Percentiles rank a stretch among this genome's conserved stretches.
Evolutionary conservation across 2,113 vertebrate genomes (phyloP).

Genomic region (Morone chrysops): DNA sequence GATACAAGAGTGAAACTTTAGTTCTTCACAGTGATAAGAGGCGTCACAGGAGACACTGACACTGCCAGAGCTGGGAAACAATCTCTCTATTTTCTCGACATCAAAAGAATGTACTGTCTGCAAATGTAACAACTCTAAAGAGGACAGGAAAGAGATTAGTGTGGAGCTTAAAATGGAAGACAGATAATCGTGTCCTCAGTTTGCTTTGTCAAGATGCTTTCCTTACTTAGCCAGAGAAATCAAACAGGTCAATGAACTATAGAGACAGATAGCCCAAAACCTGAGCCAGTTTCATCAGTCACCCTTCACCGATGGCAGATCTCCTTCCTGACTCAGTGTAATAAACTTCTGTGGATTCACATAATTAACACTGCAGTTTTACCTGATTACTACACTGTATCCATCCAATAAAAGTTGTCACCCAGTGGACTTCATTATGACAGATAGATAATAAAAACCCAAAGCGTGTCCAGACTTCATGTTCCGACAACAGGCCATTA

Average conservation of each 20-base stretch:
- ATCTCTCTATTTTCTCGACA: slow-evolving; percentile 47
- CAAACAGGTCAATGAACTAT: slow-evolving; percentile 56
- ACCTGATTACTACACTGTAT: slow-evolving; percentile 24
- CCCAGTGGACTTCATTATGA: slow-evolving; percentile 38
- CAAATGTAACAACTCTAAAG: slow-evolving; percentile 38
- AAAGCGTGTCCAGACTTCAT: slow-evolving; percentile 18
- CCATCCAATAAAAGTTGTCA: slow-evolving; percentile 19
- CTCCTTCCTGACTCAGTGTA: slow-evolving; percentile 21
- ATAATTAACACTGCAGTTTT: slow-evolving; percentile 20
- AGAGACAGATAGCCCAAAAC: slow-evolving; percentile 38
- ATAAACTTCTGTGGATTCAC: slow-evolving; percentile 13
- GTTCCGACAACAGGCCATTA: slow-evolving; percentile 28
- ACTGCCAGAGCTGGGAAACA: slow-evolving; percentile 40
- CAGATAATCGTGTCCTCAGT: slow-evolving; percentile 54
- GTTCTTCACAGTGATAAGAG: slow-evolving; percentile 27
- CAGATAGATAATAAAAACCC: slow-evolving; percentile 32
- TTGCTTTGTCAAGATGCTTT: slow-evolving; percentile 58
- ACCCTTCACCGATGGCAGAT: slow-evolving; percentile 28
- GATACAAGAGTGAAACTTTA: slow-evolving; percentile 10
- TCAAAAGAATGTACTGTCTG: slow-evolving; percentile 52
- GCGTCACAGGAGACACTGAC: slow-evolving; percentile 16
- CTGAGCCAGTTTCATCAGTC: slow-evolving; percentile 39
- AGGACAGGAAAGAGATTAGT: slow-evolving; percentile 62
- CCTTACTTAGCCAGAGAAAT: slow-evolving; percentile 49
- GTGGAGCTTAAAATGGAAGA: slow-evolving; percentile 54